Evolutionary conservation across 2,113 vertebrate species (phyloP), one percentile per base, ranked within the genome.

Genomic region (Merops nubicus): DNA sequence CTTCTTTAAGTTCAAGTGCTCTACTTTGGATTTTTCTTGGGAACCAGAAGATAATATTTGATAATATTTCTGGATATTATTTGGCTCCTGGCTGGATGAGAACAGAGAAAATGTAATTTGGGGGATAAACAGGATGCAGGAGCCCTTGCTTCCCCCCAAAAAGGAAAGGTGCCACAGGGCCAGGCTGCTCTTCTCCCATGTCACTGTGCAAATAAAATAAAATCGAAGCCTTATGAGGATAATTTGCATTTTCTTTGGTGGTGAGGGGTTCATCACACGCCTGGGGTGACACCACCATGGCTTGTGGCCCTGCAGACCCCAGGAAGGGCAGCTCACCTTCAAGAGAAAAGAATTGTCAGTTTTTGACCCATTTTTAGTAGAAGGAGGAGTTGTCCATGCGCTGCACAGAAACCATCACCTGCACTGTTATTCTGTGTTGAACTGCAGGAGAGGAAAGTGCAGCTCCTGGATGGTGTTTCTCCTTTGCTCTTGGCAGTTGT

Each of bases 231-330:
- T 57, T 47, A 18, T 48, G 26, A 34, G 28, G 31, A 14, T 42
- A 29, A 25, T 76, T 50, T 67, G 29, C 20, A 4, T 53, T 73
- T 68, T 76, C 40, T 56, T 20, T 1, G 1, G 12, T 25, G 15
- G 34, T 0, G 2, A 62, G 12, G 34, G 29, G n/a, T n/a, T n/a
- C n/a, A n/a, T n/a, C n/a, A n/a, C 5, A 4, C 5, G 20, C 12
- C 12, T 47, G 11, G 45, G 53, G 15, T 59, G 82, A 36, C 26
- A 40, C 8, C 0, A 3, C 68, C 1, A 2, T 25, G 59, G n/a
- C 43, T 62, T 1, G 0, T 4, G 5, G 78, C 62, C 20, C 79
- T 56, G 29, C 20, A 15, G 69, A 34, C 4, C 36, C 8, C 36
- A 59, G 15, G 57, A 77, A 48, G 40, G 8, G 31, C 79, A 65